phyloP scores from a whole-genome alignment of 2,113 vertebrate species.

The Hiodon alosoides region DNA sequence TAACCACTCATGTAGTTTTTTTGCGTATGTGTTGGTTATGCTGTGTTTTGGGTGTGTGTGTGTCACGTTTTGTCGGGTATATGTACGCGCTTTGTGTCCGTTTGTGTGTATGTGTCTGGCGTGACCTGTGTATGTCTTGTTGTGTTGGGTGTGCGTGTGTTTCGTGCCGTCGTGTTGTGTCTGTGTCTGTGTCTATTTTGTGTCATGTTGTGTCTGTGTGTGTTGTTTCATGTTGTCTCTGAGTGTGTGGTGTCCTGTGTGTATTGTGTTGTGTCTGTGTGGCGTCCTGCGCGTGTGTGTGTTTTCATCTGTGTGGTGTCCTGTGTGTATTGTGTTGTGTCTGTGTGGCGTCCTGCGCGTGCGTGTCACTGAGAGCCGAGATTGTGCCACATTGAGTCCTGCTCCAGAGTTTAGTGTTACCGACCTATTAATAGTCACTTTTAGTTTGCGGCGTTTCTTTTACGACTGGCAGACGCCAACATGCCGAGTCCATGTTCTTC shows the following conservation, averaged over 20 bases:
- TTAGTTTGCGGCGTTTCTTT: background rate
- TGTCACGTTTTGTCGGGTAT: too few species aligned
- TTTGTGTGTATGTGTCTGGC: too few species aligned
- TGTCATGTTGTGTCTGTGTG: too few species aligned
- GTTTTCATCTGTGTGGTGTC: background rate
- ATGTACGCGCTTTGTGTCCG: too few species aligned
- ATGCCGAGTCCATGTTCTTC: background rate
- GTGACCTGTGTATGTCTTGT: too few species aligned
- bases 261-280: background rate
- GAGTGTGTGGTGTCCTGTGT: background rate
- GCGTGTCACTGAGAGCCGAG: background rate
- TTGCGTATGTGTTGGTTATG: too few species aligned
- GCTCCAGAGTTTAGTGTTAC: conserved; percentile 11
- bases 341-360: background rate
- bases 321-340: background rate
- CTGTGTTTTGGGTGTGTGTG: too few species aligned
- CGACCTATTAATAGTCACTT: conserved; percentile 11
- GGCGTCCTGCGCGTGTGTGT: background rate
- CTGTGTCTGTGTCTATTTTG: too few species aligned
- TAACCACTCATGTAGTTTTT: too few species aligned
- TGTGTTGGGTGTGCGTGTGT: background rate
- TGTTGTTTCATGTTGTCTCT: too few species aligned
- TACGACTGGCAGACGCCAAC: background rate
- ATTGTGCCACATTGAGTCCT: background rate
- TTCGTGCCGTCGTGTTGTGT: background rate